Evolutionary conservation across 92 coral and sea anemone genomes (phyloP).

Genomic region (Porites cylindrica): DNA sequence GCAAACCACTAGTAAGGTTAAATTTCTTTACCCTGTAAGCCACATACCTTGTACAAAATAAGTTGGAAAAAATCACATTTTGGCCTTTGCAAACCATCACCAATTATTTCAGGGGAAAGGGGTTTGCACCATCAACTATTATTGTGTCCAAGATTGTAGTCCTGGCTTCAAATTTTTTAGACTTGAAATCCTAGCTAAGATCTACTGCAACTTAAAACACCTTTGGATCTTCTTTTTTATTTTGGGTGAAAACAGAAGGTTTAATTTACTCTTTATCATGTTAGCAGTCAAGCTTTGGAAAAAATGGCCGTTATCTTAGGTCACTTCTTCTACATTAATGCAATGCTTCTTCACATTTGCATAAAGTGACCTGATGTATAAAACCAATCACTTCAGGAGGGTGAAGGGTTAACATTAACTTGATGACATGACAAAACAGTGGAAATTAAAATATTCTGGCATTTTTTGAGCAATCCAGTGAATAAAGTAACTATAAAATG

Average conservation of each 20-base stretch:
- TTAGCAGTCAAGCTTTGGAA: not conserved
- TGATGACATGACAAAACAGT: not conserved
- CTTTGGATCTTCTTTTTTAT: not conserved
- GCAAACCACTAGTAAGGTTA: no score
- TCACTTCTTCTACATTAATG: not conserved
- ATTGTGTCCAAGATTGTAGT: no score
- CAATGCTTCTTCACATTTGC: not conserved
- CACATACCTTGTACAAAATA: no score
- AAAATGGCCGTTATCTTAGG: no score
- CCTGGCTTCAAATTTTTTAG: no score
- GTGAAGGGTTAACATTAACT: not conserved
- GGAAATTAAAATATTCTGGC: not conserved
- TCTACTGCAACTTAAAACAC: not conserved
- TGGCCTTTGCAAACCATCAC: no score
- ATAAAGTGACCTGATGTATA: not conserved
- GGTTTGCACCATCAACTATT: no score
- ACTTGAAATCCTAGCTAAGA: not conserved
- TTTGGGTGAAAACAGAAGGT: not conserved
- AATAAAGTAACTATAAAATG: not conserved
- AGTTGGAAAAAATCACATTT: no score
- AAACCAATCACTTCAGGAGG: not conserved
- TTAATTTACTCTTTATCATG: not conserved
- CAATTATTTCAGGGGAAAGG: no score
- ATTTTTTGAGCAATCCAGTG: not conserved
- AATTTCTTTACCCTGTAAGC: no score